phyloP scores from a whole-genome alignment of 2,113 vertebrate species.

The Engystomops pustulosus region DNA sequence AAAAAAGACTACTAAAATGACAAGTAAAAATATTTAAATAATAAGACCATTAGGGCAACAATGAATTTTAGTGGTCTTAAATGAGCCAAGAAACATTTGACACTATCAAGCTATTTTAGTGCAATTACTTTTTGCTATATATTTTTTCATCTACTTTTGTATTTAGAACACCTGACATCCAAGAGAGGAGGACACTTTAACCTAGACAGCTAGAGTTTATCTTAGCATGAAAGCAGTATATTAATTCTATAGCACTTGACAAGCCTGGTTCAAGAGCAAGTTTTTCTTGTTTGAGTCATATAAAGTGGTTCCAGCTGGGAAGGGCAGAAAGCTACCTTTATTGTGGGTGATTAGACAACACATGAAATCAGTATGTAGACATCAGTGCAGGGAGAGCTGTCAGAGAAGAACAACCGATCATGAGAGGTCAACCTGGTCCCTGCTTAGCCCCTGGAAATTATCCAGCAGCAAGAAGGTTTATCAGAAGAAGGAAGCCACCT shows the following conservation, averaged over 20 bases:
- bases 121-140: too few species aligned
- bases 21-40: too few species aligned
- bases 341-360: conserved; percentile 17
- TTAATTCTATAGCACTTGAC: conserved; percentile 1
- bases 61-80: too few species aligned
- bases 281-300: conserved; percentile 45
- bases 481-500: conserved; percentile 48
- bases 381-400: neutral
- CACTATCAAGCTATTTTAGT: too few species aligned
- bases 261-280: conserved; percentile 15
- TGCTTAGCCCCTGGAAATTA: conserved; percentile 1
- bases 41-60: too few species aligned
- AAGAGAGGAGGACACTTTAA: neutral
- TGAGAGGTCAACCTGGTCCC: conserved; percentile 15
- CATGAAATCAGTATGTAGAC: conserved; percentile 41
- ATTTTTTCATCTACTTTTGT: neutral
- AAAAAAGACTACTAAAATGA: too few species aligned
- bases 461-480: conserved; percentile 31
- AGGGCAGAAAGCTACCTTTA: conserved; percentile 12
- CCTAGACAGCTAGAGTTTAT: conserved; percentile 9
- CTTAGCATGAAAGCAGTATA: conserved; percentile 33
- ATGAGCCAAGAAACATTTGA: too few species aligned
- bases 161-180: neutral
- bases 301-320: conserved; percentile 32
- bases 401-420: neutral